Evolutionary conservation across 2,888 invertebrate genomes (phyloP), one percentile per base, ranked within the genome.

Genomic region (Luperina testacea): DNA sequence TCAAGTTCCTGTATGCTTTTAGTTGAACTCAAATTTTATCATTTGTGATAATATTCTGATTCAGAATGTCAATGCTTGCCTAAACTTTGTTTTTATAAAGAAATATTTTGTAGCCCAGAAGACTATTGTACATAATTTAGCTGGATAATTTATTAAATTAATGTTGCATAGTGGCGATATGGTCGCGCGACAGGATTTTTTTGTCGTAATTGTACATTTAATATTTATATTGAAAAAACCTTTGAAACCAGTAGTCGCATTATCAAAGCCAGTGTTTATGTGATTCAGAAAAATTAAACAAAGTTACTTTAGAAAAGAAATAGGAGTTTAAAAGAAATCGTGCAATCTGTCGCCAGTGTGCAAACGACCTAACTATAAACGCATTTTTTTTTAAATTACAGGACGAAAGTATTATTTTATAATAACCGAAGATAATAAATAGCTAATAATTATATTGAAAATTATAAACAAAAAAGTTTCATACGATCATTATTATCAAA

Each of bases 91-190:
- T 90, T 91, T 93, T 93, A 92, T 89, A 88, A 91, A 90, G 89
- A 91, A 91, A 90, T 88, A 91, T 91, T 91, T 85, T 91, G 91
- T 96, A 96, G 95, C 95, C 93, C 91, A 94, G 93, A 95, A 94
- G 94, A 95, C 94, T 96, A 96, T 95, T 96, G 96, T 96, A 96
- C 88, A 96, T 96, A 96, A 24, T 48, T 87, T 95, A 96, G 94
- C 92, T 91, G 92, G 82, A 94, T 95, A 95, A 93, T 94, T 94
- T 94, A 94, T 93, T 42, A 32, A 92, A 94, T 93, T 67, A 70
- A 69, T 69, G 74, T 81, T 83, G 74, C 77, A 57, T 27, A 17
- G 15, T 80, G 75, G 81, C 77, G 87, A 77, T 72, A 61, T 5
- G 68, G 80, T 84, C 72, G 79, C 53, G 42, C 63, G 71, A 71